phyloP scores from a whole-genome alignment of 2,113 vertebrate genomes.

The Poeciliopsis turrubarensis region DNA sequence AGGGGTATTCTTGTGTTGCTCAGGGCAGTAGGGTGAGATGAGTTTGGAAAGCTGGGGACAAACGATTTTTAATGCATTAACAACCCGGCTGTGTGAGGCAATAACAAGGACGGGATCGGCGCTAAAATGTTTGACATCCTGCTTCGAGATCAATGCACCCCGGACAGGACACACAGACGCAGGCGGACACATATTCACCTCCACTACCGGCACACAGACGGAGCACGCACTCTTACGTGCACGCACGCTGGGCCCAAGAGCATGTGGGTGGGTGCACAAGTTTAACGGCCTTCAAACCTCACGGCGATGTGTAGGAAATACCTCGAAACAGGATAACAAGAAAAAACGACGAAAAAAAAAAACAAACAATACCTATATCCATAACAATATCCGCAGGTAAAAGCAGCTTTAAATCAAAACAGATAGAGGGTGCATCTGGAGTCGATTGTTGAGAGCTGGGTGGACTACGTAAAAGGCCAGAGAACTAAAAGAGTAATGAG shows the following conservation, averaged over 20 bases:
- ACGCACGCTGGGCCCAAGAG: conserved; percentile 35
- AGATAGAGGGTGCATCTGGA: conserved; percentile 63
- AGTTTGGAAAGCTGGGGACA: conserved; percentile 79
- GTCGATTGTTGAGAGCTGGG: conserved; percentile 63
- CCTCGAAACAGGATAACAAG: too few species aligned
- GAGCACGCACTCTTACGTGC: conserved; percentile 55
- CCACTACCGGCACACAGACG: conserved; percentile 66
- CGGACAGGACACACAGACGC: conserved; percentile 64
- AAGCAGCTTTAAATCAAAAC: conserved; percentile 78
- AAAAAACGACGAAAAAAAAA: conserved; percentile 51
- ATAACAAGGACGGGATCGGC: conserved; percentile 80
- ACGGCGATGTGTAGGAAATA: conserved; percentile 57
- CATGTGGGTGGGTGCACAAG: conserved; percentile 65
- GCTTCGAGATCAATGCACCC: conserved; percentile 80
- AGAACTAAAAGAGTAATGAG: conserved; percentile 78
- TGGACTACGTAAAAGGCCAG: conserved; percentile 66
- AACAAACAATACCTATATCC: conserved; percentile 71
- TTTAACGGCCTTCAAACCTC: conserved; percentile 68
- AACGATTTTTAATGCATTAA: conserved; percentile 87
- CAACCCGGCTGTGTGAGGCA: conserved; percentile 75
- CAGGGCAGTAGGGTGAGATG: conserved; percentile 78
- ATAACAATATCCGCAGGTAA: conserved; percentile 80
- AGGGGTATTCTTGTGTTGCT: conserved; percentile 84
- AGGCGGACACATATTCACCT: conserved; percentile 54
- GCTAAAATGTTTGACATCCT: conserved; percentile 88